A percentile compares a stretch with the other conserved stretches of the same genome.
Evolutionary conservation across 1,140 invertebrate genomes (phyloP).

Genomic region (Chironomus tepperi): DNA sequence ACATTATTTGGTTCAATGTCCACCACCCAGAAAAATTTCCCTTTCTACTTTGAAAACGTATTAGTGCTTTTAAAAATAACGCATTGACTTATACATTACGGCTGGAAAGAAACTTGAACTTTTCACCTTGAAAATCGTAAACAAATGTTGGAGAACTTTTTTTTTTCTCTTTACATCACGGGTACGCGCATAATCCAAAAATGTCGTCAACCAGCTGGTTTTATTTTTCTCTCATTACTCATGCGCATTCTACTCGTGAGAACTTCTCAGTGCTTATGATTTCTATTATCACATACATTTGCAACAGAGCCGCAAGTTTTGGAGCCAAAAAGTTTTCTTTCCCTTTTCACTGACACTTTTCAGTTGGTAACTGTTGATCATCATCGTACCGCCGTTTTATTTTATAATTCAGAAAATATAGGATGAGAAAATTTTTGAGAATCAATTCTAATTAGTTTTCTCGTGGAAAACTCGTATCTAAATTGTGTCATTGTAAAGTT

Average conservation of each 20-base stretch:
- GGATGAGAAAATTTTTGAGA: not conserved
- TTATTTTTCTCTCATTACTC: not conserved
- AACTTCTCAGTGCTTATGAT: not conserved
- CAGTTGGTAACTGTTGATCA: slow-evolving; percentile 22
- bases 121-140: slow-evolving; percentile 24
- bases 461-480: too few species aligned
- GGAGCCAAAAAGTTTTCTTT: slow-evolving; percentile 22
- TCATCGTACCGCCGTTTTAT: not conserved
- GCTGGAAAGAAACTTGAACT: slow-evolving; percentile 13
- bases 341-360: slow-evolving; percentile 1
- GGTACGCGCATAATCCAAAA: not conserved
- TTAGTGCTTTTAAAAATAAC: not conserved
- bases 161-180: not conserved
- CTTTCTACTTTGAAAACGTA: not conserved
- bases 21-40: slow-evolving; percentile 18
- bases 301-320: not conserved
- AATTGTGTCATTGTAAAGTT: too few species aligned
- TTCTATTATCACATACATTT: not conserved
- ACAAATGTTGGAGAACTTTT: not conserved
- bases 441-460: too few species aligned
- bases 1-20: not conserved
- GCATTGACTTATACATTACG: not conserved
- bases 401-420: not conserved
- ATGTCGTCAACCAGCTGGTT: not conserved
- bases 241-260: not conserved